Evolutionary conservation across 2,113 vertebrate genomes (phyloP), one percentile per base, ranked within the genome.

Genomic region (Xenopus laevis): DNA sequence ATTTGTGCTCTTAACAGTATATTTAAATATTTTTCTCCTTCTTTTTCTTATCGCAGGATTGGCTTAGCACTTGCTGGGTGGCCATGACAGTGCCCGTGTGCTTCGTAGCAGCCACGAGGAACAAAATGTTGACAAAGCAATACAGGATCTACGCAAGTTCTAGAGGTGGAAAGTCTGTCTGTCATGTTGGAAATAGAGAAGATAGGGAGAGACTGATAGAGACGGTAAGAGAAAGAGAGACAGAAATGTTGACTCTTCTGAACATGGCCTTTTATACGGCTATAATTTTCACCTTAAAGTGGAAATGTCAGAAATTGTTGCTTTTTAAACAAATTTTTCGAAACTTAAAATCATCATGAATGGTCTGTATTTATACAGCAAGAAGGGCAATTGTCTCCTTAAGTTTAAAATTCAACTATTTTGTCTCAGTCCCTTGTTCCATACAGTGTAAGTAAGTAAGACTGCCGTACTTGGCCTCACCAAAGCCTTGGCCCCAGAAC

Each of bases 401-500:
- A 33, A 33, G 6, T 33, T 33, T 33, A 33, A 33, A 4, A 3
- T 33, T 33, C 30, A 33, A 6, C 3, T 6, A 4, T 33, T 13
- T 68, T 15, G 20, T 59, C 57, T 18, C 79, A 97, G 95, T 78
- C 12, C 1, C 66, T 96, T 71, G 92, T 93, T 8, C 88, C 93
- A 4, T 96, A 97, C 84, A 92, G 88, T 0, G n/a, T n/a, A n/a
- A n/a, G 91, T 97, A 71, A 94, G 94, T 82, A 97, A 97, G 84
- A 94, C 94, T 0, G 95, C 95, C 0, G 80, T 96, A 63, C 75
- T 97, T 79, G 94, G 93, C 55, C 88, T 97, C 47, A 93, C 90
- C 21, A 90, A 87, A 72, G 92, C 81, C 0, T 84, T 95, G 77
- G 93, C 94, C 10, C 74, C 79, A 0, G 95, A 94, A 57, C 84